These are phyloP conservation scores for Euproctis similis DNA, from an alignment of 2,888 invertebrate genomes.

Conservation along the genomic window DNA sequence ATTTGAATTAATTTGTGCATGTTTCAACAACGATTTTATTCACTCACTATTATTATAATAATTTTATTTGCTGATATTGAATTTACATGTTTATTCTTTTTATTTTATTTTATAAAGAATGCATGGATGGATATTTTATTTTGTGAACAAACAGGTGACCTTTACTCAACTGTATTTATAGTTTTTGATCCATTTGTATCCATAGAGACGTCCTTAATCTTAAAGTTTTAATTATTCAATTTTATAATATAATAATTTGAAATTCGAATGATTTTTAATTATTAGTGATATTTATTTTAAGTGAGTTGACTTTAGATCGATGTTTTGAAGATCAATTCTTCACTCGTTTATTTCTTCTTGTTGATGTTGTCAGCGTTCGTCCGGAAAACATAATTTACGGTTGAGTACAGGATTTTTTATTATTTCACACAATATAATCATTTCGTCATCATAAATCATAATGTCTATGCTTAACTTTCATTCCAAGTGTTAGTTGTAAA, in stretches of 20 bases:
- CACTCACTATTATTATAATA: constrained; percentile 50
- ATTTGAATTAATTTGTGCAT: constrained; percentile 32
- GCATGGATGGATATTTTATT: constrained; percentile 40
- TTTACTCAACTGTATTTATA: constrained; percentile 18
- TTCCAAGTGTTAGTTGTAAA: constrained; percentile 68
- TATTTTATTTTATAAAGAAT: constrained; percentile 34
- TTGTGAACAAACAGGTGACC: constrained; percentile 19
- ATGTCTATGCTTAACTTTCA: constrained; percentile 63
- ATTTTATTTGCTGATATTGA: constrained; percentile 60
- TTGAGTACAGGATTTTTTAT: constrained; percentile 27
- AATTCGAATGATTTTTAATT: not conserved
- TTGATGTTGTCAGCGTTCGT: too few species aligned
- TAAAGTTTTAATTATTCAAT: too few species aligned
- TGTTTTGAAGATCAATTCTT: too few species aligned
- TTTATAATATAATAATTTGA: too few species aligned
- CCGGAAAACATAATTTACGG: too few species aligned
- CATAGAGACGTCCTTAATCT: too few species aligned
- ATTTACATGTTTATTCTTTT: constrained; percentile 33
- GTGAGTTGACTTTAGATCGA: too few species aligned
- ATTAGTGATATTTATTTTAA: too few species aligned
- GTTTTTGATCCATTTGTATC: constrained; percentile 1
- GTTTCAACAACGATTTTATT: constrained; percentile 57
- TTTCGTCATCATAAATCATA: constrained; percentile 36
- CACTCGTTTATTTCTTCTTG: too few species aligned
- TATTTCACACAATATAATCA: constrained; percentile 4